These are phyloP conservation scores for Patagioenas fasciata DNA, from an alignment of 2,113 vertebrate species.

Conservation along the genomic window DNA sequence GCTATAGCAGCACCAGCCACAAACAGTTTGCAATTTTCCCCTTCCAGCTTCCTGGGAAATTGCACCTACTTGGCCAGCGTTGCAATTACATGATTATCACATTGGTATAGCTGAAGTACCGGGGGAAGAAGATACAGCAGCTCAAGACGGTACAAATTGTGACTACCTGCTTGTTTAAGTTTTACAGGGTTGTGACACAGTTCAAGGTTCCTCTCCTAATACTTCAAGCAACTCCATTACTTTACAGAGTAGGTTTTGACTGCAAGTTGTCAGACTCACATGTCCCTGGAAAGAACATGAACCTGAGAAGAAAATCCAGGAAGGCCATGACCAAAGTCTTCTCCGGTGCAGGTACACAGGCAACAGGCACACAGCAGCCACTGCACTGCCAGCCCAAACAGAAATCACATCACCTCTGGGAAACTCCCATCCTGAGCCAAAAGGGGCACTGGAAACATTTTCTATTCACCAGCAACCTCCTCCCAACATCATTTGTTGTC, in stretches of 20 bases:
- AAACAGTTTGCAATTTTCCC: neutral
- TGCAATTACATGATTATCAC: rapidly evolving
- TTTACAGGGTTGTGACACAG: neutral
- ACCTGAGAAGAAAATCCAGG: neutral
- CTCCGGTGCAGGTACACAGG: neutral
- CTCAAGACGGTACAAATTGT: neutral
- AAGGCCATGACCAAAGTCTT: neutral
- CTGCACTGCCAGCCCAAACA: neutral
- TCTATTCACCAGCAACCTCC: neutral
- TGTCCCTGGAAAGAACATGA: neutral
- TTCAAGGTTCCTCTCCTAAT: neutral
- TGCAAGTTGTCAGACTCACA: neutral
- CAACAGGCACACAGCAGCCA: neutral
- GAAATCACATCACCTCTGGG: neutral
- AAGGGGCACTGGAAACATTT: neutral
- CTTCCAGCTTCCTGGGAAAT: neutral
- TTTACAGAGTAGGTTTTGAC: neutral
- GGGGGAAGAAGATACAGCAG: neutral
- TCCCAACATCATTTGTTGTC: neutral
- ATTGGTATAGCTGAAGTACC: rapidly evolving
- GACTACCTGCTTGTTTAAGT: neutral
- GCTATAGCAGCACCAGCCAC: neutral
- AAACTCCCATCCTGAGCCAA: neutral
- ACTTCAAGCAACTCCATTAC: neutral
- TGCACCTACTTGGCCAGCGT: neutral